These are phyloP conservation scores for Acanthosepion lycidas DNA, from an alignment of 2,888 invertebrate genomes.

Conservation along the genomic window DNA sequence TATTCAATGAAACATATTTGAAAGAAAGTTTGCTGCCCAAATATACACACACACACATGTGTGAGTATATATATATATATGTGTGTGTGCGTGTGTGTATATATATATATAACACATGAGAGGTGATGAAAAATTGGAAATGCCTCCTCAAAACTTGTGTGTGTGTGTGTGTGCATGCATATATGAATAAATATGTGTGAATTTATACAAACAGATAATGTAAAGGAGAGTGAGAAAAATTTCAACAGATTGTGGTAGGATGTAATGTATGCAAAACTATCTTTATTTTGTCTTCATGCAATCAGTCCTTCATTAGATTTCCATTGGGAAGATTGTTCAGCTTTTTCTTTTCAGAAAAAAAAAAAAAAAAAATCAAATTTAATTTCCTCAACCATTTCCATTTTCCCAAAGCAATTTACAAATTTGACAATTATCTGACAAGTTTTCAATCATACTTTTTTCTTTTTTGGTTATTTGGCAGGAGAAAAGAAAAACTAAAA, in stretches of 20 bases:
- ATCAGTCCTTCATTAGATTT: background rate
- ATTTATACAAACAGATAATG: background rate
- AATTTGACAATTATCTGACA: background rate
- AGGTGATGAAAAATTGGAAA: no score
- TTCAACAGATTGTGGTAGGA: background rate
- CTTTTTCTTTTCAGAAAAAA: background rate
- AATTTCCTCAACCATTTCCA: background rate
- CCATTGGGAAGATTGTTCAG: background rate
- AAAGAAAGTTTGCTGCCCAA: no score
- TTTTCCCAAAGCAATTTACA: background rate
- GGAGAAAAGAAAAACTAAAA: background rate
- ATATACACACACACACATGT: no score
- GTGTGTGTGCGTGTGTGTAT: no score
- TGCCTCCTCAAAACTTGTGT: no score
- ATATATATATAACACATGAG: no score
- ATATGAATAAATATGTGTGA: background rate
- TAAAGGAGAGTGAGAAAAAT: background rate
- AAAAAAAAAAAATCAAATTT: background rate
- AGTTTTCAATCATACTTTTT: background rate
- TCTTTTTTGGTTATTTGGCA: background rate
- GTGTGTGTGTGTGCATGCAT: background rate
- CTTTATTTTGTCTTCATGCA: background rate
- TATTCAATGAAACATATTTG: no score
- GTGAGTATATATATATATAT: no score
- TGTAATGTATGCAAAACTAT: background rate